Conservation (phyloP, 2,888 invertebrate genomes). For the Trachelus troglodyta region DNA sequence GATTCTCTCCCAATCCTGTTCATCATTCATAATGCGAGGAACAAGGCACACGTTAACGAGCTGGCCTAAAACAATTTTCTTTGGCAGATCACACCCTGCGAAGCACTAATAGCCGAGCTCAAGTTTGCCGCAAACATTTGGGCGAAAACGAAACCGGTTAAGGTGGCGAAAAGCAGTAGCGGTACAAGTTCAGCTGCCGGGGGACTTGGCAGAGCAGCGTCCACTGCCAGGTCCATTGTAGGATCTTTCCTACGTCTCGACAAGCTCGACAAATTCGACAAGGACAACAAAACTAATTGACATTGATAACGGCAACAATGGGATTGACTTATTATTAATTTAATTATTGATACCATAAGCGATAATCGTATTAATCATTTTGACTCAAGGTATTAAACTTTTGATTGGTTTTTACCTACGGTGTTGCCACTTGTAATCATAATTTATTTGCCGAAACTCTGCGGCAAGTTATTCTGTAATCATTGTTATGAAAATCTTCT, state of each 20-base stretch:
- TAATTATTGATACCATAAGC: not conserved
- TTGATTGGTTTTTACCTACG: not conserved
- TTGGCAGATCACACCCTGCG: conserved; percentile 75
- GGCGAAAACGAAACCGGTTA: conserved; percentile 79
- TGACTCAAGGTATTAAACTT: not conserved
- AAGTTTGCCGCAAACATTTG: conserved; percentile 79
- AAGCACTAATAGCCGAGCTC: conserved; percentile 78
- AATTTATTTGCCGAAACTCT: not conserved
- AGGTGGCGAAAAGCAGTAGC: conserved; percentile 48
- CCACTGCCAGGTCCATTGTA: conserved; percentile 52
- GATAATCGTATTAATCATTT: not conserved
- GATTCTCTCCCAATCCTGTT: not conserved
- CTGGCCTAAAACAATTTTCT: conserved; percentile 15
- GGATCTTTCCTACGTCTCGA: conserved; percentile 59
- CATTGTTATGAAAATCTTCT: not conserved
- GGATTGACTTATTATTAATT: not conserved
- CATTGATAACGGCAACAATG: not conserved
- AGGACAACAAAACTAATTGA: conserved; percentile 37
- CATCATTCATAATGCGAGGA: not conserved
- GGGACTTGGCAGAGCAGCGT: conserved; percentile 42
- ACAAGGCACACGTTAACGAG: not conserved
- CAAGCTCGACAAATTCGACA: conserved; percentile 55
- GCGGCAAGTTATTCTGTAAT: not conserved
- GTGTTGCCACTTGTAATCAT: not conserved
- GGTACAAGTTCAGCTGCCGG: conserved; percentile 30